phyloP scores from a whole-genome alignment of 2,113 vertebrate species.

The Oreochromis niloticus region DNA sequence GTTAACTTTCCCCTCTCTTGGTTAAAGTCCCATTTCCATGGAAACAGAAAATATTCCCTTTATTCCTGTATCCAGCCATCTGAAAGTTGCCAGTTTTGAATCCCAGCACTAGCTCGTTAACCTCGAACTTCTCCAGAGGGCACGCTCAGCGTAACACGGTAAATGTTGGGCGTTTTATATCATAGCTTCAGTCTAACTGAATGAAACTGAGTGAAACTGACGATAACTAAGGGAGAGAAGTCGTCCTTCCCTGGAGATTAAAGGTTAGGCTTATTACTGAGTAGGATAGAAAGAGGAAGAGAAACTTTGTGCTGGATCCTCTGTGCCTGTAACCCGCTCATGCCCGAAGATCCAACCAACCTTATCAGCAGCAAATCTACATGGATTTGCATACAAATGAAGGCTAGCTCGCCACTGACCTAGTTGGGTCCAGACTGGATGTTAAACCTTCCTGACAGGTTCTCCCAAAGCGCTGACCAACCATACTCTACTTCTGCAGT shows the following conservation, averaged over 20 bases:
- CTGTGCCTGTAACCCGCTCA: slow-evolving; percentile 35
- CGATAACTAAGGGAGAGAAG: neutral
- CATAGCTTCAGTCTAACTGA: neutral
- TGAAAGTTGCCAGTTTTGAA: neutral
- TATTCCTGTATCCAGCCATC: neutral
- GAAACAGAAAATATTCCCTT: neutral
- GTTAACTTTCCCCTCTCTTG: neutral
- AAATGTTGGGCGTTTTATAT: neutral
- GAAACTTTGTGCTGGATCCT: slow-evolving; percentile 43
- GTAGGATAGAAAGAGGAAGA: slow-evolving; percentile 33
- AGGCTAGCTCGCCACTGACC: slow-evolving; percentile 59
- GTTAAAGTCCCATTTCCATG: slow-evolving; percentile 8
- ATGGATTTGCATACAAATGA: slow-evolving; percentile 72
- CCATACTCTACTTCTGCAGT: neutral
- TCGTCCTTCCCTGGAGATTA: slow-evolving; percentile 36
- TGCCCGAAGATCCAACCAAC: slow-evolving; percentile 60
- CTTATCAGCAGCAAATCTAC: slow-evolving; percentile 68
- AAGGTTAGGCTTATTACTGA: slow-evolving; percentile 40
- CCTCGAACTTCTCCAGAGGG: neutral
- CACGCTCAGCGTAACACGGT: neutral
- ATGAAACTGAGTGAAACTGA: slow-evolving; percentile 1
- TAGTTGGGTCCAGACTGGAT: slow-evolving; percentile 52
- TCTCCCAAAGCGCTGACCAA: slow-evolving; percentile 47
- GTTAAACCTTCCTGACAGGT: slow-evolving; percentile 58
- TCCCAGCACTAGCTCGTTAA: neutral